Evolutionary conservation across 2,888 invertebrate species (phyloP).

Genomic region (Stictocephala bisonia): DNA sequence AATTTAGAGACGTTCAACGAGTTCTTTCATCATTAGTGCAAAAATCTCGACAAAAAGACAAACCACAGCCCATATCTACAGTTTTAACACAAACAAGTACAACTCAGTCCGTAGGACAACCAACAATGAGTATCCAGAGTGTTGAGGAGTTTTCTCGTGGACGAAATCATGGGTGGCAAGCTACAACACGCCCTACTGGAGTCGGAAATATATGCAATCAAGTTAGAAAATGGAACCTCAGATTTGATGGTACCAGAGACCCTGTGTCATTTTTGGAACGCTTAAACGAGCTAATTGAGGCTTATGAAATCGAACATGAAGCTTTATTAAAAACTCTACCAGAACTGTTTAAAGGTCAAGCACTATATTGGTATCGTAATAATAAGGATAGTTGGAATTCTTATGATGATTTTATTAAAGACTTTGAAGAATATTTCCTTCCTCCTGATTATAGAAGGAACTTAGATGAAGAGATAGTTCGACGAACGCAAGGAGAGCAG

Average conservation of each 20-base stretch:
- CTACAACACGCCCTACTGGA: too few species aligned
- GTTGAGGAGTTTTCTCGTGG: too few species aligned
- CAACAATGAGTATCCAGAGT: too few species aligned
- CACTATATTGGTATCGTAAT: slow-evolving; percentile 6
- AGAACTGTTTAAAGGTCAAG: not conserved
- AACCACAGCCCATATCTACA: too few species aligned
- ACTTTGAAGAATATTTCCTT: slow-evolving; percentile 14
- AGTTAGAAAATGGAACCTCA: slow-evolving; percentile 4
- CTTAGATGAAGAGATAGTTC: not conserved
- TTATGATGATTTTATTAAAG: not conserved
- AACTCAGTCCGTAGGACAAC: too few species aligned
- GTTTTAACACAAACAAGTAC: too few species aligned
- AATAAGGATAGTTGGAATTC: not conserved
- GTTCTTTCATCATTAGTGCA: too few species aligned
- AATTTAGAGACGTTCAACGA: too few species aligned
- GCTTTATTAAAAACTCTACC: not conserved
- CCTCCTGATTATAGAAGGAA: not conserved
- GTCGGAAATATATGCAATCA: not conserved
- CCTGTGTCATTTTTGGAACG: not conserved
- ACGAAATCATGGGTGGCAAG: too few species aligned
- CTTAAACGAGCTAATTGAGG: not conserved
- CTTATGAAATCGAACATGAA: not conserved
- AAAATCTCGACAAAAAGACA: too few species aligned
- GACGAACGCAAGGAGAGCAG: not conserved
- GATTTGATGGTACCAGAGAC: slow-evolving; percentile 3